These are phyloP conservation scores for Brachionichthys hirsutus DNA, from an alignment of 2,113 vertebrate genomes.

Conservation along the genomic window DNA sequence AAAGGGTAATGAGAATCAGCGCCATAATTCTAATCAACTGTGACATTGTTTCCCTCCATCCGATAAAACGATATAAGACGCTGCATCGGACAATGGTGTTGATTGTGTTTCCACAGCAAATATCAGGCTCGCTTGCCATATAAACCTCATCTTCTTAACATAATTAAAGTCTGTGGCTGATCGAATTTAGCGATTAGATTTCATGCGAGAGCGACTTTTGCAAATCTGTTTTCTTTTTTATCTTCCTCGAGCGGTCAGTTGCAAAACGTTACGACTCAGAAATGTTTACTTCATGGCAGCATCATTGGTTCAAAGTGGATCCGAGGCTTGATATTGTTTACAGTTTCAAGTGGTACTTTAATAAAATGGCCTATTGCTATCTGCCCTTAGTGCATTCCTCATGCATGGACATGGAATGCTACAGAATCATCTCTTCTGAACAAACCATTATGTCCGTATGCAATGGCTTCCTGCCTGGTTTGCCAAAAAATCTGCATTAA, in stretches of 20 bases:
- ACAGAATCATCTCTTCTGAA: constrained; percentile 32
- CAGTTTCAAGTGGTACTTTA: constrained; percentile 1
- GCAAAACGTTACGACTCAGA: not conserved
- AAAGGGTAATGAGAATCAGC: constrained; percentile 47
- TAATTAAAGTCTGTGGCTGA: too few relatives aligned
- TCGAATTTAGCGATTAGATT: too few relatives aligned
- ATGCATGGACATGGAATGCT: not conserved
- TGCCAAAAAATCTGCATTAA: constrained; percentile 14
- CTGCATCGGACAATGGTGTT: constrained; percentile 4
- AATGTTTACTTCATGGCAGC: not conserved
- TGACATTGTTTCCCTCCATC: constrained; percentile 3
- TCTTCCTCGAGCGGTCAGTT: not conserved
- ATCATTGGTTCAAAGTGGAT: not conserved
- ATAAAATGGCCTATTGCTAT: constrained; percentile 1
- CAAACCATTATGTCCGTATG: constrained; percentile 19
- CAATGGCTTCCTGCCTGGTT: constrained; percentile 20
- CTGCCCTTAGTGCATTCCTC: not conserved
- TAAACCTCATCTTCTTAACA: not conserved
- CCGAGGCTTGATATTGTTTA: constrained; percentile 5
- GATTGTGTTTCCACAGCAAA: constrained; percentile 21
- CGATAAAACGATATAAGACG: constrained; percentile 2
- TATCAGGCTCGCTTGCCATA: constrained; percentile 1
- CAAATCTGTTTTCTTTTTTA: too few relatives aligned
- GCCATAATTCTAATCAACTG: constrained; percentile 42
- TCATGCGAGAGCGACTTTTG: not conserved